These are phyloP conservation scores for Trachurus trachurus DNA, from an alignment of 2,797 vertebrate species.

Conservation along the genomic window DNA sequence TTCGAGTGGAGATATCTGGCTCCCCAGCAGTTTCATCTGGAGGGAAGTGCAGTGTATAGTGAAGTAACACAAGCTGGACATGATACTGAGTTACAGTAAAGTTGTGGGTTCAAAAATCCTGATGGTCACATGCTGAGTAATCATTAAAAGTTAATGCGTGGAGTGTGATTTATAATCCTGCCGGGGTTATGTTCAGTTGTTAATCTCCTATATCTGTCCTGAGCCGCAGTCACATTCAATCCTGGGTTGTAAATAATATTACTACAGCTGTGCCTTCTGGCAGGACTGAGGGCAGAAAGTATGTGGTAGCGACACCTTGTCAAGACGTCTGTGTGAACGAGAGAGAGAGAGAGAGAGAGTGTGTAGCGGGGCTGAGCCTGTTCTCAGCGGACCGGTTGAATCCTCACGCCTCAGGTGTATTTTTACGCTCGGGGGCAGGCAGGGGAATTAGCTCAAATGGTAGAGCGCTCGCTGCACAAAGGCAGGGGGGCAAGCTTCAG, in stretches of 20 bases:
- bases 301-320: conserved; percentile 21
- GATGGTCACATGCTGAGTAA: background rate
- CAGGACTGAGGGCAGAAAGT: conserved; percentile 20
- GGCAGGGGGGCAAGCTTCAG: too few relatives aligned
- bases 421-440: rapidly evolving
- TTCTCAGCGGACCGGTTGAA: background rate
- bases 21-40: background rate
- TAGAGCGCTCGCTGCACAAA: conserved; percentile 72
- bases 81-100: background rate
- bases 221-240: conserved; percentile 15
- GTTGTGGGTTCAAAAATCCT: background rate
- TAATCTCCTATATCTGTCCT: conserved; percentile 5
- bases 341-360: background rate
- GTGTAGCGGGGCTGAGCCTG: background rate
- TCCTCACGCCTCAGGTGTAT: rapidly evolving
- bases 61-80: background rate
- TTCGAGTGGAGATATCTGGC: background rate
- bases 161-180: conserved; percentile 6
- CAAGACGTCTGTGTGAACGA: conserved; percentile 4
- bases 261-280: conserved; percentile 34
- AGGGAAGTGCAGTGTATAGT: background rate
- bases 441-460: conserved; percentile 75
- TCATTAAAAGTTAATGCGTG: background rate
- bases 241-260: conserved; percentile 61
- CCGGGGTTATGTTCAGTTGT: conserved; percentile 1